A percentile compares a stretch with the other conserved stretches of the same genome.
phyloP scores from a whole-genome alignment of 2,113 vertebrate species.

The Corynorhinus townsendii region DNA sequence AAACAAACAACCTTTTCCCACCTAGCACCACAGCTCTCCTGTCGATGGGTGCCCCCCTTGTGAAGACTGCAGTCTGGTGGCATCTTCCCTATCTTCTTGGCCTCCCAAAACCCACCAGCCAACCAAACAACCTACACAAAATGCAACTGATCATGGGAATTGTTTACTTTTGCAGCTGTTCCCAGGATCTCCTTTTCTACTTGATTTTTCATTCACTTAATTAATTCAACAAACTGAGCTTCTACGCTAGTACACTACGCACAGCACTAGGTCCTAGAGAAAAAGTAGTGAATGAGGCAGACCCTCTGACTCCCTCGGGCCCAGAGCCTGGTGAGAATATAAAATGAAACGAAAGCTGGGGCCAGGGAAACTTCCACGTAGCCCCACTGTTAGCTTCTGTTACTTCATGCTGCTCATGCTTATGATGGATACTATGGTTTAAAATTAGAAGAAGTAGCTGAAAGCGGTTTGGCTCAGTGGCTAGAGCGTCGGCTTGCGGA shows the following conservation, averaged over 20 bases:
- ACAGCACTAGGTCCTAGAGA: neutral
- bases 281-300: neutral
- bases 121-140: neutral
- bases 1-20: neutral
- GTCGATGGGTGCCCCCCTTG: too few species aligned
- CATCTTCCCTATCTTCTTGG: neutral
- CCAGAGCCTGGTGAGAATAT: rapidly evolving
- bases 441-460: neutral
- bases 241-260: neutral
- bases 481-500: too few species aligned
- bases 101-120: neutral
- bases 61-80: neutral
- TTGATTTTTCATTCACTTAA: neutral
- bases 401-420: neutral
- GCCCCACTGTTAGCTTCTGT: neutral
- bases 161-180: neutral
- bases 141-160: neutral
- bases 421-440: neutral
- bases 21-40: too few species aligned
- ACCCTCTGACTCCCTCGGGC: neutral
- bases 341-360: neutral
- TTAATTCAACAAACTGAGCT: neutral
- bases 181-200: neutral
- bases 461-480: too few species aligned
- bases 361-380: neutral